Base-by-base conservation (phyloP, 1,140 invertebrate genomes). In the Camponotus floridanus region DNA sequence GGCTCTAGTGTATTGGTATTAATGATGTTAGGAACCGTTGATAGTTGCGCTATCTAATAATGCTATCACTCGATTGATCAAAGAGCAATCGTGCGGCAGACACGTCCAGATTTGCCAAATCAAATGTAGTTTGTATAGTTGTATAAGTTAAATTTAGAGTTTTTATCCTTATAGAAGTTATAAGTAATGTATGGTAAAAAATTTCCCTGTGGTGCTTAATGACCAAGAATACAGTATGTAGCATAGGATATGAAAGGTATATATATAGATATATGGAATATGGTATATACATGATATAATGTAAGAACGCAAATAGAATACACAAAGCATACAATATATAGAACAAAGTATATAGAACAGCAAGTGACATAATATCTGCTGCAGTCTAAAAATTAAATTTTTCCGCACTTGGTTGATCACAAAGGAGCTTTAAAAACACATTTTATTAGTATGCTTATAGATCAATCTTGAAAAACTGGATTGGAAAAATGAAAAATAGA, bases 51-150 rank as follows among this genome's bases (percentile, higher is more conserved):
- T 81, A 74, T 26, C n/a, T 83, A 83, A 62, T 83, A 45, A 83
- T 74, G 68, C 68, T 83, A 83, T 74, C 68, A 31, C 48, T 80
- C 26, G 39, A 73, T 48, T 48, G 21, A 59, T 79, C 62, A 68
- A 80, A 78, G 18, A 39, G 31, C 26, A 7, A 36, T 6, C 18
- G n/a, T 61, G 68, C 79, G 55, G 11, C 79, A 83, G 79, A 61
- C 79, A 83, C n/a, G 55, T 83, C 55, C 79, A 74, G 26, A 73
- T 83, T 83, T 83, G 42, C 62, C 55, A 39, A n/a, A 48, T 74
- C 13, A 6, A 26, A 0, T 39, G 1, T 39, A 39, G 36, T 39
- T 39, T 26, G 26, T 26, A 26, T 26, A 26, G 39, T 26, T 8
- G 11, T 11, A 26, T 33, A 6, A 11, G 21, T 59, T 9, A 21